Percentiles rank a stretch among this genome's conserved stretches.
These are phyloP conservation scores for Cyrtorhinus lividipennis DNA, from an alignment of 1,140 invertebrate genomes.

Conservation along the genomic window DNA sequence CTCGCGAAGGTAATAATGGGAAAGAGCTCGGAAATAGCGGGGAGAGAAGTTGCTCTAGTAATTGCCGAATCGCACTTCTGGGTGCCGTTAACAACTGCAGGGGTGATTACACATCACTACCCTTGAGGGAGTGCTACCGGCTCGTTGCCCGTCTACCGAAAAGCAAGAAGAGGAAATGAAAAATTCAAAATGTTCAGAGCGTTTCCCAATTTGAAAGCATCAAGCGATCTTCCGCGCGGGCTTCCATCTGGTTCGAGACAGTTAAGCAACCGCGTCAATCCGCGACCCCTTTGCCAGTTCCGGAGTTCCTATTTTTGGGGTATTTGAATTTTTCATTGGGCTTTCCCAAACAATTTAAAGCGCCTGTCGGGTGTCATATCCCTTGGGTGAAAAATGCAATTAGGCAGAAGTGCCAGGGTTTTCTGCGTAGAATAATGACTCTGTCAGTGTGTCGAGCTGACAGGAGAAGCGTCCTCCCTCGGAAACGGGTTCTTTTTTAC, in stretches of 20 bases:
- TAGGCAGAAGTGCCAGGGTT: conserved; percentile 9
- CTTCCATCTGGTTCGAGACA: too few relatives aligned
- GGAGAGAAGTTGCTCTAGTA: too few relatives aligned
- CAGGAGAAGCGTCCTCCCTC: not conserved
- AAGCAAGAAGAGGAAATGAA: not conserved
- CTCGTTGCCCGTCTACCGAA: not conserved
- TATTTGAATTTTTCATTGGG: conserved; percentile 9
- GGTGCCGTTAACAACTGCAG: not conserved
- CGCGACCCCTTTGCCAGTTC: too few relatives aligned
- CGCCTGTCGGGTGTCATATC: conserved; percentile 13
- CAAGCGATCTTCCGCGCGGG: too few relatives aligned
- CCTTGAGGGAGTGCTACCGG: not conserved
- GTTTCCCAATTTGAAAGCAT: conserved; percentile 30
- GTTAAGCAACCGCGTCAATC: too few relatives aligned
- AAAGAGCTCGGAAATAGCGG: too few relatives aligned
- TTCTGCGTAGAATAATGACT: conserved; percentile 8
- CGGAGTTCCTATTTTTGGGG: not conserved
- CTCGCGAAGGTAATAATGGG: too few relatives aligned
- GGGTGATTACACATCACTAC: not conserved
- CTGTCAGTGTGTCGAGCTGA: conserved; percentile 6
- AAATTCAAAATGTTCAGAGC: not conserved
- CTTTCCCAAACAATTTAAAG: conserved; percentile 12
- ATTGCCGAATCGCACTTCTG: not conserved
- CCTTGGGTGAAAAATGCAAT: conserved; percentile 12
- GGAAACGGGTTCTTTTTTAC: not conserved